phyloP scores from a whole-genome alignment of 2,797 vertebrate genomes.

The Lycodopsis pacificus region DNA sequence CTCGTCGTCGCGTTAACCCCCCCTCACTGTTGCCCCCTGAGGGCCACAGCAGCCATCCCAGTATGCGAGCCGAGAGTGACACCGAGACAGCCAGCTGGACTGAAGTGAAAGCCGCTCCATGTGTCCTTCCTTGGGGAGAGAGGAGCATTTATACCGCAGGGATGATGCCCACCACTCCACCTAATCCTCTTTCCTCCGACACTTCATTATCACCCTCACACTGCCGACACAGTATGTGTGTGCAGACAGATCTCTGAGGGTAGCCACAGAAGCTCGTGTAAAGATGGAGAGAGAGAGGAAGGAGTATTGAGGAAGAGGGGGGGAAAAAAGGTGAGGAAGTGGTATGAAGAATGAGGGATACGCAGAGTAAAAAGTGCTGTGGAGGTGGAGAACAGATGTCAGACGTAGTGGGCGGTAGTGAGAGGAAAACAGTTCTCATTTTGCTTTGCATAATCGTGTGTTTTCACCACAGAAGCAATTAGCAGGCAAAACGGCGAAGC shows the following conservation, averaged over 20 bases:
- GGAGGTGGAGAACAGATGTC: conserved; percentile 71
- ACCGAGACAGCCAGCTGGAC: conserved; percentile 61
- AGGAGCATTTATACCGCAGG: conserved; percentile 74
- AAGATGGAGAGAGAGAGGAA: conserved; percentile 22
- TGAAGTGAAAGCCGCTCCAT: conserved; percentile 68
- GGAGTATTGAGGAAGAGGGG: too few relatives aligned
- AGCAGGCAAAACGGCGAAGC: conserved; percentile 11
- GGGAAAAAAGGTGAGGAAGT: conserved; percentile 26
- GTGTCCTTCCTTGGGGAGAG: conserved; percentile 73
- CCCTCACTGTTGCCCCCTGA: conserved; percentile 61
- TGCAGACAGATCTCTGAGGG: conserved; percentile 68
- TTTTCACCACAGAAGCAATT: conserved; percentile 42
- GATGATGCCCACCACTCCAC: conserved; percentile 77
- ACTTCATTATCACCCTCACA: conserved; percentile 80
- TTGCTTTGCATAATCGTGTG: conserved; percentile 54
- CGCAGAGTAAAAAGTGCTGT: conserved; percentile 46
- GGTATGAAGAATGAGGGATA: conserved; percentile 46
- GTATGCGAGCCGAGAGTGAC: conserved; percentile 68
- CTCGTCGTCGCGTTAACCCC: conserved; percentile 61
- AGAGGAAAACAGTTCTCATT: conserved; percentile 62
- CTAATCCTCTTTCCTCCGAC: conserved; percentile 78
- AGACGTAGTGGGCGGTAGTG: conserved; percentile 57
- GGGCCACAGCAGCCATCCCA: conserved; percentile 66
- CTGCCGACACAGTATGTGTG: conserved; percentile 56
- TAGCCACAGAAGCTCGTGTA: conserved; percentile 41